Base-by-base conservation (phyloP, 2,113 vertebrate genomes). In the Rattus rattus region DNA sequence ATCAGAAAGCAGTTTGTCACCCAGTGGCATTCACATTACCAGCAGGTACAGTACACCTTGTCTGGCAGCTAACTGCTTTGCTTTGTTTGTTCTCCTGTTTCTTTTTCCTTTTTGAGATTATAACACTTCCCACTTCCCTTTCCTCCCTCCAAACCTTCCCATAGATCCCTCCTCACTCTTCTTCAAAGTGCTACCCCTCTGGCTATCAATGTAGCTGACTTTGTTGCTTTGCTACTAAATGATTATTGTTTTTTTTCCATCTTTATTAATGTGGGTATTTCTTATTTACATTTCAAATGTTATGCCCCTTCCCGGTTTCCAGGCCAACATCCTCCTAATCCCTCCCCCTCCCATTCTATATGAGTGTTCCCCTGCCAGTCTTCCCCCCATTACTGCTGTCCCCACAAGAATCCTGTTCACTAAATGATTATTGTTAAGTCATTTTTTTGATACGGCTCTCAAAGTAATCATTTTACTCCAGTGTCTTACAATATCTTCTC, bases 171-270 rank as follows among this genome's bases (percentile, higher is more conserved):
- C 30, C 30, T n/a, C 10, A 56, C 9, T 36, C 52, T n/a, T 26
- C 6, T 16, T 77, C 33, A 12, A 13, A 63, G 3, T 65, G n/a
- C 47, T 39, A 16, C 8, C n/a, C 81, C n/a, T 30, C 59, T 52
- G 36, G 49, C 69, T 47, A 43, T 24, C 30, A 79, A 17, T 12
- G 10, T 30, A 16, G 47, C 90, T 91, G 33, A 84, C 73, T 91
- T 67, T 92, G 61, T 79, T 81, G 16, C 20, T 94, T 93, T 94
- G 39, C 49, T 70, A 72, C 47, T 87, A 69, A 85, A 69, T 33
- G 43, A 70, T 22, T 77, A 24, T 73, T 79, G 14, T 36, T 11
- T n/a, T n/a, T n/a, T n/a, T n/a, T n/a, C n/a, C n/a, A n/a, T n/a
- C n/a, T n/a, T n/a, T n/a, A n/a, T n/a, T n/a, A n/a, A n/a, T n/a